Conservation (phyloP, 2,797 vertebrate genomes). For the Stomatorhinus walkeri region DNA sequence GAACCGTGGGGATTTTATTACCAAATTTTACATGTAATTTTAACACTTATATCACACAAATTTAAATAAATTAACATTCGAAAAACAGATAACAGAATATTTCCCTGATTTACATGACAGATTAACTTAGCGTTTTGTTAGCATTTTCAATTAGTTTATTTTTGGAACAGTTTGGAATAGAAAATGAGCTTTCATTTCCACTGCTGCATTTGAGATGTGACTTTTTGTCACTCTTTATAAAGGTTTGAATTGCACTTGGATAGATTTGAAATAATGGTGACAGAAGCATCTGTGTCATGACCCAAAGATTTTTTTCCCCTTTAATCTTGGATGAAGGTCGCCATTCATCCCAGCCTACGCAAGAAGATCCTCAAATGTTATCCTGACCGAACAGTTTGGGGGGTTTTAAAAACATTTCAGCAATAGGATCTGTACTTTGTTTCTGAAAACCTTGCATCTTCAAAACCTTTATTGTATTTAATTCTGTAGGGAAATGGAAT, state of each 20-base stretch:
- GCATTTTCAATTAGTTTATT: background rate
- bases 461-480: conserved; percentile 7
- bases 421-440: conserved; percentile 26
- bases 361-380: background rate
- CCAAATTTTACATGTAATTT: background rate
- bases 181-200: background rate
- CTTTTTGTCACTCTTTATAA: background rate
- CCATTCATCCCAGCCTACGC: background rate
- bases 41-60: background rate
- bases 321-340: background rate
- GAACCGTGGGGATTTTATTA: background rate
- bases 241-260: background rate
- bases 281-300: background rate
- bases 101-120: background rate
- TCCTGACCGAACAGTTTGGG: background rate
- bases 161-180: background rate
- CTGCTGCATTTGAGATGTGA: background rate
- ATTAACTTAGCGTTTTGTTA: background rate
- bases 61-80: background rate
- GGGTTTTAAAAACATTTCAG: conserved; percentile 3
- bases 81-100: background rate
- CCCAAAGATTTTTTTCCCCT: background rate
- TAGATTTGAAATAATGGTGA: background rate
- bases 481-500: background rate
- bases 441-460: conserved; percentile 15